Evolutionary conservation across 2,888 invertebrate species (phyloP).

Genomic region (Graphium colonna): DNA sequence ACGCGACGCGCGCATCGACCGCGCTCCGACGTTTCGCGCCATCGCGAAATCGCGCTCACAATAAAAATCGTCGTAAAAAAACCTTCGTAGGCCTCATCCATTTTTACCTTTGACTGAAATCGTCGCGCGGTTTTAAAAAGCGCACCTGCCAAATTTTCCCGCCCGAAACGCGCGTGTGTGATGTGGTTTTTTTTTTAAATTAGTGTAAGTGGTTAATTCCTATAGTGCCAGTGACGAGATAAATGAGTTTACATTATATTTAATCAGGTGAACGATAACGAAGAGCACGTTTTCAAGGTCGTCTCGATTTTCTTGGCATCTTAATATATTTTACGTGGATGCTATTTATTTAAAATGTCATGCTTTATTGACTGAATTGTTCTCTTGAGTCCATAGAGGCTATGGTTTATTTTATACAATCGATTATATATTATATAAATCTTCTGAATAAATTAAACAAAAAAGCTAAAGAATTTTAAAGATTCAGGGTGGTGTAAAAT

Average conservation of each 20-base stretch:
- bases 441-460: neutral
- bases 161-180: conserved; percentile 25
- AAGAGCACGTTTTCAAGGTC: conserved; percentile 35
- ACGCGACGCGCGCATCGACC: conserved; percentile 69
- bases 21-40: conserved; percentile 61
- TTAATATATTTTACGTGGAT: conserved; percentile 5
- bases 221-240: conserved; percentile 35
- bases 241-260: conserved; percentile 56
- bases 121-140: conserved; percentile 17
- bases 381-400: neutral
- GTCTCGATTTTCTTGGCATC: conserved; percentile 27
- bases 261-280: conserved; percentile 49
- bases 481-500: too few relatives aligned
- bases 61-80: neutral
- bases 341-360: conserved; percentile 4
- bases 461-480: too few relatives aligned
- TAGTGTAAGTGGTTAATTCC: conserved; percentile 27
- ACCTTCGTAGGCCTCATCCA: neutral
- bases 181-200: conserved; percentile 24
- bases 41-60: conserved; percentile 48
- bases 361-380: neutral
- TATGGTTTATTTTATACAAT: too few relatives aligned
- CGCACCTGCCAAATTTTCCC: conserved; percentile 21
- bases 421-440: too few relatives aligned
- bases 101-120: neutral